Evolutionary conservation across 1,140 invertebrate genomes (phyloP), one percentile per base, ranked within the genome.

Genomic region (Drosophila yakuba): DNA sequence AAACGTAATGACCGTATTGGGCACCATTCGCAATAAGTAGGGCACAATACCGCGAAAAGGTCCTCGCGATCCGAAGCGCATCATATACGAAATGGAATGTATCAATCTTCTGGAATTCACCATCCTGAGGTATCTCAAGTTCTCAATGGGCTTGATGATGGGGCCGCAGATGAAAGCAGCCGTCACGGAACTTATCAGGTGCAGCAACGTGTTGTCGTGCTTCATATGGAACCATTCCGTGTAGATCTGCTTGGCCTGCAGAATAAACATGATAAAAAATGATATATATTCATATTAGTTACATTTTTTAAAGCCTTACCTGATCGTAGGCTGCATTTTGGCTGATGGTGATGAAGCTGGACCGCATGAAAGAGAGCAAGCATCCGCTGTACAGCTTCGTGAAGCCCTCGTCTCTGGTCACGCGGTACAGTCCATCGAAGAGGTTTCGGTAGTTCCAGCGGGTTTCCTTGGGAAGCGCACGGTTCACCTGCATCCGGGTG

Each of bases 301-400:
- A 5, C 6, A 15, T 50, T 10, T 17, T 10, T 6, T 3, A 25
- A 25, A 25, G 6, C 28, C 15, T 61, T 14, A 84, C 82, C 74
- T 88, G 78, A 73, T 86, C 83, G 15, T 86, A 86, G 7, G 72
- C 23, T 0, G 75, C 83, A 67, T 71, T 79, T 20, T 86, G 83
- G 11, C 82, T 71, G 15, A 85, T 51, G 1, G 63, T 73, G 11
- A 48, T 3, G 2, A 76, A 4, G 1, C 52, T 60, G 5, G 67
- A 58, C 7, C 75, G 50, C 0, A 48, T 5, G 0, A 47, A 51
- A 0, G 82, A 60, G 2, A 54, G 48, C 0, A 36, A 0, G 1
- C 66, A 52, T n/a, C 83, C 71, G 2, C 38, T 62, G 23, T 86
- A 86, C 4, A 86, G 59, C 6, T 48, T 48, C 5, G 1, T 45